phyloP scores from a whole-genome alignment of 2,797 vertebrate species.

The Intellagama lesueurii region DNA sequence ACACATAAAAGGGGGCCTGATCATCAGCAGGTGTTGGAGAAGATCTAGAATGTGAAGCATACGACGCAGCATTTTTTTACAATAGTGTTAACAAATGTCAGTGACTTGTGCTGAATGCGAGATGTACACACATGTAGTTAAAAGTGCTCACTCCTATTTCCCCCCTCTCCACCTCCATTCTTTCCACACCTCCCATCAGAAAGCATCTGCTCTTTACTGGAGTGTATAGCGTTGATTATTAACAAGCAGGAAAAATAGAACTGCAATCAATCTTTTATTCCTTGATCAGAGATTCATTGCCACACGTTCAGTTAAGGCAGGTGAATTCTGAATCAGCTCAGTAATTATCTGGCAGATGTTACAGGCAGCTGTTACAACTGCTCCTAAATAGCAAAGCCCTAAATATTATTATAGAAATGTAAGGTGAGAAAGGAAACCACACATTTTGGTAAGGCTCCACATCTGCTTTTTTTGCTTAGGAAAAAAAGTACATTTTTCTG shows the following conservation, averaged over 20 bases:
- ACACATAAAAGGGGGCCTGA: conserved; percentile 96
- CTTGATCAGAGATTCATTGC: conserved; percentile 79
- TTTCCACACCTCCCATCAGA: conserved; percentile 72
- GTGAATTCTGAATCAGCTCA: conserved; percentile 78
- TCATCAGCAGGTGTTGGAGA: conserved; percentile 94
- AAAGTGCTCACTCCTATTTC: conserved; percentile 65
- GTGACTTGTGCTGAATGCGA: conserved; percentile 81
- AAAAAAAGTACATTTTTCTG: not conserved
- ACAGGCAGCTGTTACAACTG: conserved; percentile 78
- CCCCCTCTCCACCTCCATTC: conserved; percentile 62
- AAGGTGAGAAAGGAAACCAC: conserved; percentile 73
- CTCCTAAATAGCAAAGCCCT: conserved; percentile 60
- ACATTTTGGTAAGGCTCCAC: conserved; percentile 69
- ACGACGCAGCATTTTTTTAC: conserved; percentile 88
- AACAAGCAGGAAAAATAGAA: conserved; percentile 77
- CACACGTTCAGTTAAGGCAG: conserved; percentile 75
- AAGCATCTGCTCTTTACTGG: conserved; percentile 76
- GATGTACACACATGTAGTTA: conserved; percentile 73
- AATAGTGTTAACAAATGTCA: conserved; percentile 85
- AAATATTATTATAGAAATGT: conserved; percentile 70
- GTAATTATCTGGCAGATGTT: conserved; percentile 81
- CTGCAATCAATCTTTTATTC: conserved; percentile 76
- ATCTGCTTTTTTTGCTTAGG: conserved; percentile 68
- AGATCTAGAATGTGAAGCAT: conserved; percentile 97
- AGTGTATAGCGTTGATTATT: conserved; percentile 76